Evolutionary conservation across 1,140 invertebrate species (phyloP), one percentile per base, ranked within the genome.

Genomic region (Euura saliciscinereae): DNA sequence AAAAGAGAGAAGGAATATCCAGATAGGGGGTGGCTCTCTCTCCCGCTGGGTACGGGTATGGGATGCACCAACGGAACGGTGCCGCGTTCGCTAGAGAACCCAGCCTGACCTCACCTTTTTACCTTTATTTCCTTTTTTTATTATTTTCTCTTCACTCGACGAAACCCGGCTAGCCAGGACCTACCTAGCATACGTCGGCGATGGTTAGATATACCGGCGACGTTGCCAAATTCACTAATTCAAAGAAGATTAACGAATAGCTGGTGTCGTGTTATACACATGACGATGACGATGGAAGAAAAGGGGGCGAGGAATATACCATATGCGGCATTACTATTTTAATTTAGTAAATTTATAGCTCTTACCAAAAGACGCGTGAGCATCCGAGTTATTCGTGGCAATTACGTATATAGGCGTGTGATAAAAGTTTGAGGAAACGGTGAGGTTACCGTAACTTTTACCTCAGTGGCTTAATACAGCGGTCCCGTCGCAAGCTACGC

Each of bases 211-310:
- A 82, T 83, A 83, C 82, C 79, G 13, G 79, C 85, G 78, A 78
- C 81, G 85, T 86, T 86, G 84, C 85, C 85, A 85, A 84, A 86
- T 84, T 83, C 28, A 28, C 28, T 28, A 28, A 28, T 28, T 28
- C 28, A 28, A 28, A 28, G 28, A 28, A 28, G 28, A 28, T 28
- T 0, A 1, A 28, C 28, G 28, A 28, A 28, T 28, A 28, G 28
- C 28, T 1, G 28, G 28, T 28, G 28, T 28, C 28, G 28, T 28
- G 28, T 28, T 28, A 59, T 28, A 59, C 10, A 59, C 8, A 59
- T n/a, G 51, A 59, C 6, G 51, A 59, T 11, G 46, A 51, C 46
- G 46, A 11, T n/a, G 51, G 5, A 2, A 1, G 3, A 11, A n/a
- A 59, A 59, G 51, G 8, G 51, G 51, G 13, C 51, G 51, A 59